phyloP scores from a whole-genome alignment of 2,888 invertebrate species.

The Drosophila incognita region DNA sequence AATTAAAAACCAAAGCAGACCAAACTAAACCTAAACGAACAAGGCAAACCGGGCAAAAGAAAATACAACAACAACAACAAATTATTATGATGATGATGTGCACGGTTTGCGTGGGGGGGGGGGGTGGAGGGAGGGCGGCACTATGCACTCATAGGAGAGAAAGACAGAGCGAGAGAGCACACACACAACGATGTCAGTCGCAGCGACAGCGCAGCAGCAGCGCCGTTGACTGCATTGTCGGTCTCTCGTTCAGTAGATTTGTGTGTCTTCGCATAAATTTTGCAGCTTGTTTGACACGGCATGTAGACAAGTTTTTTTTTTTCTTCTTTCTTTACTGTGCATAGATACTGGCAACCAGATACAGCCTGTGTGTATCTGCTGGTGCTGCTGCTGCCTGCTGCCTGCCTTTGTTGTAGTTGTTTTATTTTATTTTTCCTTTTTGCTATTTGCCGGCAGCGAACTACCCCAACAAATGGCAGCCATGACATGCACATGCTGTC shows the following conservation, averaged over 20 bases:
- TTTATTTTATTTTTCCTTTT: constrained; percentile 24
- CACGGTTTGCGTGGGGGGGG: background rate
- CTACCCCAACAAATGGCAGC: constrained; percentile 76
- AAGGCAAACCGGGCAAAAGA: constrained; percentile 68
- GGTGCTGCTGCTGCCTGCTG: constrained; percentile 27
- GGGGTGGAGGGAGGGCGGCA: background rate
- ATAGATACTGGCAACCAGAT: constrained; percentile 40
- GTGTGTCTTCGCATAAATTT: constrained; percentile 84
- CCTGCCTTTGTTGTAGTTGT: constrained; percentile 25
- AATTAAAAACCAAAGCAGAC: constrained; percentile 39
- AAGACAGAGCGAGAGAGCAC: constrained; percentile 15
- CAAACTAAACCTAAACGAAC: constrained; percentile 49
- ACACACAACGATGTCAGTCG: constrained; percentile 35
- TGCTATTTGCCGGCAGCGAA: constrained; percentile 67
- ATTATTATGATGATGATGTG: constrained; percentile 64
- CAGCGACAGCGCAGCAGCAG: constrained; percentile 32
- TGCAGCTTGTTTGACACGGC: constrained; percentile 76
- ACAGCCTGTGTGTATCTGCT: constrained; percentile 29
- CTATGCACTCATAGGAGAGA: constrained; percentile 44
- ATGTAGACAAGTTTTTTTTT: constrained; percentile 69
- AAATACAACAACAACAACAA: constrained; percentile 48
- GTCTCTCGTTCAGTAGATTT: constrained; percentile 83
- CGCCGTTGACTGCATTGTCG: constrained; percentile 60
- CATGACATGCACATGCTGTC: constrained; percentile 59
- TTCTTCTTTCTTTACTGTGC: constrained; percentile 37